phyloP scores from a whole-genome alignment of 2,113 vertebrate genomes.

The Sprattus sprattus region DNA sequence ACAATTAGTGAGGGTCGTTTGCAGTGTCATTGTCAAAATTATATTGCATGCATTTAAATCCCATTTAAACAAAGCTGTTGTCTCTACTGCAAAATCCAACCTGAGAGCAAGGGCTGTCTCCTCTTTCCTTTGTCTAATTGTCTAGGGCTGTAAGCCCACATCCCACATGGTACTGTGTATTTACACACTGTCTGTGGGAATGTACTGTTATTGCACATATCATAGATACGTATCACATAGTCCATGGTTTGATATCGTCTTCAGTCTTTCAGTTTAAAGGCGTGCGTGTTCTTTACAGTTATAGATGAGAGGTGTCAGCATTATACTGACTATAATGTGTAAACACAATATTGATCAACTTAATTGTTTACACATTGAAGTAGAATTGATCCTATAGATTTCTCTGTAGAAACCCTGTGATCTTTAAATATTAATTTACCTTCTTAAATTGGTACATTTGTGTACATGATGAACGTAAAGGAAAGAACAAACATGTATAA shows the following conservation, averaged over 20 bases:
- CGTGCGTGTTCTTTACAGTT: too few species aligned
- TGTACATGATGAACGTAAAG: background rate
- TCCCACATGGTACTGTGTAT: background rate
- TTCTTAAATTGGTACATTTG: too few species aligned
- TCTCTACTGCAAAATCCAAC: background rate
- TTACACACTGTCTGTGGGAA: background rate
- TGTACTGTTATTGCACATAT: background rate
- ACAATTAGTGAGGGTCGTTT: background rate
- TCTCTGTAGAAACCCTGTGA: too few species aligned
- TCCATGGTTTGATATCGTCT: background rate
- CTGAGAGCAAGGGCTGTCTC: background rate
- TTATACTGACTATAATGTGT: too few species aligned
- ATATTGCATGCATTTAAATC: background rate
- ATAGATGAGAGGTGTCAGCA: too few species aligned
- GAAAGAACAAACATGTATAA: background rate
- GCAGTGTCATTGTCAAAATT: background rate
- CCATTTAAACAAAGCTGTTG: background rate
- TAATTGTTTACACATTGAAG: too few species aligned
- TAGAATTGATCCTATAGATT: too few species aligned
- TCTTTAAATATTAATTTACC: too few species aligned
- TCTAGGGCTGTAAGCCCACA: background rate
- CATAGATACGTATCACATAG: background rate
- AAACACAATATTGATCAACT: too few species aligned
- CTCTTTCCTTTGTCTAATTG: background rate
- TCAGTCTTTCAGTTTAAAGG: too few species aligned